Evolutionary conservation across 2,888 invertebrate genomes (phyloP).

Genomic region (Drosophila barbarae): DNA sequence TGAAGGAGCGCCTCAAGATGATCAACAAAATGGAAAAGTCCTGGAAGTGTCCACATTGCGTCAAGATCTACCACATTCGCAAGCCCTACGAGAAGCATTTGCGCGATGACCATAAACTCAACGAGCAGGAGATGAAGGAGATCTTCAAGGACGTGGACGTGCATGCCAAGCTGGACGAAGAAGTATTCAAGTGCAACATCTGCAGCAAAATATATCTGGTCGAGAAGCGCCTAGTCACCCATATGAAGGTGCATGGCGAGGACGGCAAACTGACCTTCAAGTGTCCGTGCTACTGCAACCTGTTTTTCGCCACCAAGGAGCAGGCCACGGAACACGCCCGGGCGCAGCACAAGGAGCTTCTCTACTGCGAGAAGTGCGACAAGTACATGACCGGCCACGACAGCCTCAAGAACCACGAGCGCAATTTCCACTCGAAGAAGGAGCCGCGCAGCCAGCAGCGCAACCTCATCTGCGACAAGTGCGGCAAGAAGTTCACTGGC

Average conservation of each 20-base stretch:
- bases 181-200: constrained; percentile 75
- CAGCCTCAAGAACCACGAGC: constrained; percentile 79
- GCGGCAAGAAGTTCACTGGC: constrained; percentile 78
- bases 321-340: constrained; percentile 79
- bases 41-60: constrained; percentile 76
- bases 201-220: constrained; percentile 77
- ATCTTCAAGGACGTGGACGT: constrained; percentile 70
- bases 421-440: constrained; percentile 68
- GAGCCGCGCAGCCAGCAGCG: constrained; percentile 70
- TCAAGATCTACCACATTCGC: constrained; percentile 77
- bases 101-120: constrained; percentile 71
- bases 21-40: constrained; percentile 72
- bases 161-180: constrained; percentile 63
- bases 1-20: constrained; percentile 74
- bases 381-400: constrained; percentile 80
- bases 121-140: constrained; percentile 68
- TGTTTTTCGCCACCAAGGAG: constrained; percentile 78
- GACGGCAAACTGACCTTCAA: constrained; percentile 77
- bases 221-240: constrained; percentile 72
- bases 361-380: constrained; percentile 80
- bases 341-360: constrained; percentile 76
- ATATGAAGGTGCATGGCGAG: constrained; percentile 76
- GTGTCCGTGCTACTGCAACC: constrained; percentile 80
- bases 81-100: constrained; percentile 78
- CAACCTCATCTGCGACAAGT: constrained; percentile 77